These are phyloP conservation scores for Phaonia tiefii DNA, from an alignment of 2,888 invertebrate species.

Conservation along the genomic window DNA sequence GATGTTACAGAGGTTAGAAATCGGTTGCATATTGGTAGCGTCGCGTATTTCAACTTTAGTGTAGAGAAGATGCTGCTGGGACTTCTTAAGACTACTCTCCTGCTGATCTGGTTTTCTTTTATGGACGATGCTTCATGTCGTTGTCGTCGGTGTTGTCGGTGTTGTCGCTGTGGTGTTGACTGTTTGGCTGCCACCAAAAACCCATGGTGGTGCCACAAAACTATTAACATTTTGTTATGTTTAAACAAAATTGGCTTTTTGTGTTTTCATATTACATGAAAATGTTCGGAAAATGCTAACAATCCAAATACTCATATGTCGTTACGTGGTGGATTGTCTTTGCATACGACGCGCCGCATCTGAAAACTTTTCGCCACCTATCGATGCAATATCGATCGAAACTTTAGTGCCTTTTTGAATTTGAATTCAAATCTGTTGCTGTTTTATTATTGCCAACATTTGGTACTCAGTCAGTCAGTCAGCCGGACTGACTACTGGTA, in stretches of 20 bases:
- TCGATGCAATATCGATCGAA: too few relatives aligned
- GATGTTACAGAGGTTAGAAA: conserved; percentile 60
- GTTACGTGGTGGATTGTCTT: background rate
- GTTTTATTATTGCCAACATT: conserved; percentile 19
- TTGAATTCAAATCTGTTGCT: background rate
- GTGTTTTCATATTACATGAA: conserved; percentile 54
- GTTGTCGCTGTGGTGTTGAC: conserved; percentile 3
- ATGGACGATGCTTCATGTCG: too few relatives aligned
- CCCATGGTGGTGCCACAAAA: conserved; percentile 15
- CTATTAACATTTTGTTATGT: conserved; percentile 62
- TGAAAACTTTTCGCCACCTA: too few relatives aligned
- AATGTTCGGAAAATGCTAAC: conserved; percentile 20
- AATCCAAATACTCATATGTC: conserved; percentile 2
- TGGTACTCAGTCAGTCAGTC: too few relatives aligned
- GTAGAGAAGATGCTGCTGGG: conserved; percentile 28
- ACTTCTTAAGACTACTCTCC: conserved; percentile 36
- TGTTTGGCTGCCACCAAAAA: conserved; percentile 17
- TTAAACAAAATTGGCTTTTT: conserved; percentile 64
- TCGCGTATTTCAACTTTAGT: conserved; percentile 45
- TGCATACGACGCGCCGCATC: background rate
- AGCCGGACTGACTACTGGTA: background rate
- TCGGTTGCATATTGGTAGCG: conserved; percentile 56
- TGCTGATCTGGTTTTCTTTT: conserved; percentile 53
- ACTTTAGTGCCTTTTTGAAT: background rate
- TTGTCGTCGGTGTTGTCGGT: background rate